A percentile compares a stretch with the other conserved stretches of the same genome.
Conservation (phyloP, 2,797 vertebrate species). For the Acipenser ruthenus region DNA sequence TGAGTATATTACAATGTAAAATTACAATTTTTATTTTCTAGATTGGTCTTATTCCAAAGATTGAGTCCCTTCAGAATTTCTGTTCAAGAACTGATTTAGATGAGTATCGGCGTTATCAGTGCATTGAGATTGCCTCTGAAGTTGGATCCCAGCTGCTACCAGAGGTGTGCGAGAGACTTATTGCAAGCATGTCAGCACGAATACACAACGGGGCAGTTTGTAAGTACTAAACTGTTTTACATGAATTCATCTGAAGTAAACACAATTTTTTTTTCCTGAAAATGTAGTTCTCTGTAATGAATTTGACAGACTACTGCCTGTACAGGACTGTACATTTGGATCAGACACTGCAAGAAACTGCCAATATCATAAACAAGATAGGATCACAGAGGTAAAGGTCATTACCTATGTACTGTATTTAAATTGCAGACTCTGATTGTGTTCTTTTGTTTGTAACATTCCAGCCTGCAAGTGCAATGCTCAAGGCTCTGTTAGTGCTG, state of each 20-base stretch:
- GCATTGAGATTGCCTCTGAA: constrained; percentile 56
- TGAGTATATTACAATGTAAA: not conserved
- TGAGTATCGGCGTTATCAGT: constrained; percentile 59
- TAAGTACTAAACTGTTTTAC: constrained; percentile 46
- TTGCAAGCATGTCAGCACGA: constrained; percentile 65
- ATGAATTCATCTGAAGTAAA: not conserved
- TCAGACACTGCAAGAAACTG: no score
- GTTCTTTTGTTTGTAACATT: not conserved
- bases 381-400: no score
- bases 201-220: constrained; percentile 67
- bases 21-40: constrained; percentile 29
- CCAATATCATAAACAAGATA: no score
- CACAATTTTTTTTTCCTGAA: not conserved
- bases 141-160: constrained; percentile 45
- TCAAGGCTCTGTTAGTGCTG: constrained; percentile 49
- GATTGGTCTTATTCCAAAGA: constrained; percentile 74
- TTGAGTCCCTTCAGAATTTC: constrained; percentile 55
- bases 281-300: not conserved
- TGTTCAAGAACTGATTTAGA: constrained; percentile 58
- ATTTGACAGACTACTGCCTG: not conserved
- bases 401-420: not conserved
- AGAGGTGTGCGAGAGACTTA: constrained; percentile 52
- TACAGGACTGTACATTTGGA: no score
- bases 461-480: constrained; percentile 72
- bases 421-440: not conserved